phyloP scores from a whole-genome alignment of 2,113 vertebrate species.

The Greenwoodochromis staneri region DNA sequence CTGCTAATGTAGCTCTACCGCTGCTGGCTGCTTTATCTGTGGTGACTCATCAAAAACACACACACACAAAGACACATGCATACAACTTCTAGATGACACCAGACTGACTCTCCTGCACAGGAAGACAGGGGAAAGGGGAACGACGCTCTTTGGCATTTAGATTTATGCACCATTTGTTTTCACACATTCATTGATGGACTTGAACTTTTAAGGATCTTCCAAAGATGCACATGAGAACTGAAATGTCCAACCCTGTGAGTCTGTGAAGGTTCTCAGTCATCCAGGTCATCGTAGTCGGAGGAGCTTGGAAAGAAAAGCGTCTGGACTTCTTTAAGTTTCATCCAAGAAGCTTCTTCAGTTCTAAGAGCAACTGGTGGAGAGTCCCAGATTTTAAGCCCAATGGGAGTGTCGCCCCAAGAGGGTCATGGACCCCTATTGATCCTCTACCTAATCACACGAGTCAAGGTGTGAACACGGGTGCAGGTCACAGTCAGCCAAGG shows the following conservation, averaged over 20 bases:
- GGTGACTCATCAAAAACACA: slow-evolving; percentile 53
- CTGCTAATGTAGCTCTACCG: slow-evolving; percentile 37
- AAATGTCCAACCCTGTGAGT: background rate
- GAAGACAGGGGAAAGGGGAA: background rate
- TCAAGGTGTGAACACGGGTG: rapidly evolving
- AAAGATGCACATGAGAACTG: background rate
- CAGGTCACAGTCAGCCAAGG: background rate
- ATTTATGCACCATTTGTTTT: background rate
- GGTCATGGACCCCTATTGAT: background rate
- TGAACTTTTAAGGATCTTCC: background rate
- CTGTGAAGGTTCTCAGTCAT: background rate
- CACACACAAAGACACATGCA: background rate
- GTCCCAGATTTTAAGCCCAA: background rate
- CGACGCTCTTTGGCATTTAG: background rate
- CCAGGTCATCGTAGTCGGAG: background rate
- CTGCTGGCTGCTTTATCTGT: slow-evolving; percentile 28
- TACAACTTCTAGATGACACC: background rate
- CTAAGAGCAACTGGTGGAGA: background rate
- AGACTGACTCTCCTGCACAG: background rate
- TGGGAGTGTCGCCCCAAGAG: background rate
- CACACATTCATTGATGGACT: background rate
- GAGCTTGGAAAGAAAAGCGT: background rate
- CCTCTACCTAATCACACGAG: background rate
- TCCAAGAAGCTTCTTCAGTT: background rate
- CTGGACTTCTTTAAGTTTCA: background rate